Conservation (phyloP, 2,113 vertebrate species). For the Chaetops frenatus region DNA sequence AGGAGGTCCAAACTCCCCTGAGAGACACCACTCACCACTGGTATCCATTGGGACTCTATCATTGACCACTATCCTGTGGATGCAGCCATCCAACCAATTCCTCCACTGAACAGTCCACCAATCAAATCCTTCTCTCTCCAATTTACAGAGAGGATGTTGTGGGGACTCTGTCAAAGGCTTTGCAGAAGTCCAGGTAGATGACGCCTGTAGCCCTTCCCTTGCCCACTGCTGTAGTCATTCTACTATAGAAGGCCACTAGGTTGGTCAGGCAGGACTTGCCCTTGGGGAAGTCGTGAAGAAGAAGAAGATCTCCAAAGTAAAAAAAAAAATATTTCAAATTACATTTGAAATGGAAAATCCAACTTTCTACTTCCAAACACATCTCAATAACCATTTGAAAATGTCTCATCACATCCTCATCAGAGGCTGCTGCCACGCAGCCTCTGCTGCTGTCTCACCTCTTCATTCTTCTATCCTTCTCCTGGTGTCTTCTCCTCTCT, state of each 20-base stretch:
- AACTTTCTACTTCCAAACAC: neutral
- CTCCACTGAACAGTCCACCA: neutral
- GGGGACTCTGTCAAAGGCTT: neutral
- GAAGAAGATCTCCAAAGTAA: neutral
- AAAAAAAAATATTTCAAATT: neutral
- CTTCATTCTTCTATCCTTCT: neutral
- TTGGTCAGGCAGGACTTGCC: neutral
- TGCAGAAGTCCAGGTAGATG: neutral
- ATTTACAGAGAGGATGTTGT: neutral
- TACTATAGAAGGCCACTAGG: neutral
- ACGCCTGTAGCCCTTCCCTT: neutral
- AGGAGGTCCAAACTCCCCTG: neutral
- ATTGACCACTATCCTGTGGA: too few relatives aligned
- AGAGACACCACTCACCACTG: neutral
- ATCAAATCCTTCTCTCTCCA: neutral
- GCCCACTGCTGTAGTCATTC: neutral
- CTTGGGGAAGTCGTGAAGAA: neutral
- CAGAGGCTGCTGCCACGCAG: fast-evolving
- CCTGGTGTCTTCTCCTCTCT: neutral
- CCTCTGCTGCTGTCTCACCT: neutral
- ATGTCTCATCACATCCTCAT: neutral
- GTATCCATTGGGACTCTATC: neutral
- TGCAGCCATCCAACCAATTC: fast-evolving
- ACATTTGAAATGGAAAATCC: neutral
- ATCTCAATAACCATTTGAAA: neutral